Evolutionary conservation across 2,797 vertebrate species (phyloP).

Genomic region (Tangara arthus): DNA sequence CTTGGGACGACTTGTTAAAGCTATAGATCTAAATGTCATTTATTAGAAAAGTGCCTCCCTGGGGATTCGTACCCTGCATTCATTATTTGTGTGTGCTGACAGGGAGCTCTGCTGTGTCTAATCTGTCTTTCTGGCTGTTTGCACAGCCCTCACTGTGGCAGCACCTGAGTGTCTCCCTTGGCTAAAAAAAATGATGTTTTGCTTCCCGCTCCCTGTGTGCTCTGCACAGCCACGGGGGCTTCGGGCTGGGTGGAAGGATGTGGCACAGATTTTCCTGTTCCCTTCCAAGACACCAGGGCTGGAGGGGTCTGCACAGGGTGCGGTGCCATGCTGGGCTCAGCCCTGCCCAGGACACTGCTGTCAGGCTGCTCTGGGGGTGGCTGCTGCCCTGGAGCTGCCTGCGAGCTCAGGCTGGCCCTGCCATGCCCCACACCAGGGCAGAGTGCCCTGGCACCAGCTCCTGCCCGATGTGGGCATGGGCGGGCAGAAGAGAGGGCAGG

Average conservation of each 20-base stretch:
- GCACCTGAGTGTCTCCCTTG: neutral
- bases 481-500: neutral
- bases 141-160: neutral
- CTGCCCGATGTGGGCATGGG: neutral
- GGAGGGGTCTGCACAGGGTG: neutral
- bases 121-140: slow-evolving; percentile 6
- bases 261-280: neutral
- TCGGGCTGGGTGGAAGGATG: fast-evolving
- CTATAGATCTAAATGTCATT: slow-evolving; percentile 20
- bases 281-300: fast-evolving
- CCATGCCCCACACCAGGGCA: fast-evolving
- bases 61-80: neutral
- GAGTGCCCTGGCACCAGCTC: neutral
- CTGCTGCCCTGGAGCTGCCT: neutral
- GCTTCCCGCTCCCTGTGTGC: neutral
- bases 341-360: fast-evolving
- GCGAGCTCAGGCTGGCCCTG: neutral
- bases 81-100: neutral
- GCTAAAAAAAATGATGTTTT: neutral
- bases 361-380: neutral
- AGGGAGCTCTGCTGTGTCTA: neutral
- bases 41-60: neutral
- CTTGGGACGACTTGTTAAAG: neutral
- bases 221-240: fast-evolving
- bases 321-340: neutral